Evolutionary conservation across 2,113 vertebrate species (phyloP).

Genomic region (Tricholaema leucomelas): DNA sequence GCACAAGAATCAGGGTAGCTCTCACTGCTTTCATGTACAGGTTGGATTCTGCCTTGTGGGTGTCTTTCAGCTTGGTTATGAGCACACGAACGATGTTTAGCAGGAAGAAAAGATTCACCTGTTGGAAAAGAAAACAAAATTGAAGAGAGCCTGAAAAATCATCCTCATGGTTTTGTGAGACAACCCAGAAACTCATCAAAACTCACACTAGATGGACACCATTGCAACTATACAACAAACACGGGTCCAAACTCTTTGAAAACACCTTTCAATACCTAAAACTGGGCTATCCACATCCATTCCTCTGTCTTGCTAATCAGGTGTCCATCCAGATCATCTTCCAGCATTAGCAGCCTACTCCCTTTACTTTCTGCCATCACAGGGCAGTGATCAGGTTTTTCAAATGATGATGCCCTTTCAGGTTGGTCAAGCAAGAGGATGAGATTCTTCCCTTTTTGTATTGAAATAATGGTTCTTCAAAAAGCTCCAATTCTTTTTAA

Average conservation of each 20-base stretch:
- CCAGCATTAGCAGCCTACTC: background rate
- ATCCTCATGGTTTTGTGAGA: background rate
- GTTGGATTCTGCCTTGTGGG: conserved; percentile 94
- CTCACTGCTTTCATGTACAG: conserved; percentile 99
- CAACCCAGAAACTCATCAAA: background rate
- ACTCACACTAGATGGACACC: background rate
- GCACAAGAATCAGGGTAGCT: conserved; percentile 94
- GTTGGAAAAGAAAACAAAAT: background rate
- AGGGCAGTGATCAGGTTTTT: background rate
- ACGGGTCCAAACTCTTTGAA: background rate
- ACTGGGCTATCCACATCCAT: background rate
- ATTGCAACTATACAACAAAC: background rate
- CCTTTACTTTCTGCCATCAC: background rate
- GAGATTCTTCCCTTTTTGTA: background rate
- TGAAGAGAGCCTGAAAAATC: background rate
- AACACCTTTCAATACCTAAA: background rate
- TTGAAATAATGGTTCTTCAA: background rate
- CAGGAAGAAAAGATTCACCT: conserved; percentile 97
- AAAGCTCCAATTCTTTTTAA: background rate
- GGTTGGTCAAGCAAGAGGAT: background rate
- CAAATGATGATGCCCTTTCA: background rate
- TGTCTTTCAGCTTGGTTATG: conserved; percentile 97
- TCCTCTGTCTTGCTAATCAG: background rate
- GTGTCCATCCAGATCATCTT: background rate
- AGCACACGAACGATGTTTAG: conserved; percentile 97